These are phyloP conservation scores for Uria lomvia DNA, from an alignment of 2,113 vertebrate species.

Conservation along the genomic window DNA sequence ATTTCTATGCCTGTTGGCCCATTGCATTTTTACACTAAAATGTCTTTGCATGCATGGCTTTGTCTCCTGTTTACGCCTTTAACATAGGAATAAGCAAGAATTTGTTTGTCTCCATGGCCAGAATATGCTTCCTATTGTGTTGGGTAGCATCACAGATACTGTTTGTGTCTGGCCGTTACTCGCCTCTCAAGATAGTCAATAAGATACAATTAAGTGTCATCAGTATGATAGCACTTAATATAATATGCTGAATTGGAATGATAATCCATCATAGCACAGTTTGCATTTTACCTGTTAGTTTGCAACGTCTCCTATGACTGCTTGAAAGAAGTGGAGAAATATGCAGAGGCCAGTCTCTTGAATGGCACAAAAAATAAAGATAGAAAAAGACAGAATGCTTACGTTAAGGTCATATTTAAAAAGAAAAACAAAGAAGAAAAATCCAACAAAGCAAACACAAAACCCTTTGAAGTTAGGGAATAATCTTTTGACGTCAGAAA, in stretches of 20 bases:
- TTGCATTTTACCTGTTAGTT: slow-evolving; percentile 54
- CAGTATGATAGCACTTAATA: neutral
- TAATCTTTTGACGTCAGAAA: slow-evolving; percentile 4
- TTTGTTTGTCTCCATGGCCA: neutral
- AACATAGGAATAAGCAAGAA: neutral
- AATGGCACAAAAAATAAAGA: neutral
- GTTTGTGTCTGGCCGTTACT: neutral
- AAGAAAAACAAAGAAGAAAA: neutral
- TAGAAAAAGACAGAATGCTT: neutral
- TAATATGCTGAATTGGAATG: slow-evolving; percentile 9
- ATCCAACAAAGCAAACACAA: neutral
- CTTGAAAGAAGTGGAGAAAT: slow-evolving; percentile 14
- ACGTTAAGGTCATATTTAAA: neutral
- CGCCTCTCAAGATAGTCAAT: neutral
- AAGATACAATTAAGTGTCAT: neutral
- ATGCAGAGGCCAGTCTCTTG: neutral
- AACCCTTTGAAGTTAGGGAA: neutral
- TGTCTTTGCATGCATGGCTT: neutral
- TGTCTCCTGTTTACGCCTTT: neutral
- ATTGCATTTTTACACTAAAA: neutral
- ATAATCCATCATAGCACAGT: neutral
- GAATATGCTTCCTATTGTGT: neutral
- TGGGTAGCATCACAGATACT: neutral
- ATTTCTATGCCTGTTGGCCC: neutral
- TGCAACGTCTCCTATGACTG: neutral